phyloP scores from a whole-genome alignment of 2,113 vertebrate genomes.

The Lamprologus tigripictilis region DNA sequence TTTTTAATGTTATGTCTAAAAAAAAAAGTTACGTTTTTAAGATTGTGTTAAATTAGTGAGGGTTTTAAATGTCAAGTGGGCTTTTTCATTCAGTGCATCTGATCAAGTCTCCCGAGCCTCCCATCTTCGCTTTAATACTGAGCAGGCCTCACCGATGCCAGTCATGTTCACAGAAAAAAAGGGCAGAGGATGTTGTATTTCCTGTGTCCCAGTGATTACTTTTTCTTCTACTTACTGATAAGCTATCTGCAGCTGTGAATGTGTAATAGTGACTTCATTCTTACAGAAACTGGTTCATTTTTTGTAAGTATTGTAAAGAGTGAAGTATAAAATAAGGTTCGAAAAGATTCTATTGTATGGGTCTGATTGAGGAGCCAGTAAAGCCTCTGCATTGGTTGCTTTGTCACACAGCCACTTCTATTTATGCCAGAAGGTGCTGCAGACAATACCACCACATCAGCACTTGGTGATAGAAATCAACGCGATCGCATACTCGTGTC shows the following conservation, averaged over 20 bases:
- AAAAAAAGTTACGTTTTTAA: neutral
- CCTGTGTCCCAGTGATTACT: neutral
- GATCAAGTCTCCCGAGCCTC: constrained; percentile 33
- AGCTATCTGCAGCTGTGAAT: neutral
- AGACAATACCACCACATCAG: neutral
- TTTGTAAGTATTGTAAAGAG: neutral
- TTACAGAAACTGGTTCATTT: neutral
- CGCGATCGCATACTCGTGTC: neutral
- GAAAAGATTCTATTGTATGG: neutral
- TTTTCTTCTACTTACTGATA: neutral
- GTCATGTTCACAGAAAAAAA: constrained; percentile 18
- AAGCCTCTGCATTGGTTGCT: neutral
- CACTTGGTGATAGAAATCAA: neutral
- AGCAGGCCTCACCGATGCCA: neutral
- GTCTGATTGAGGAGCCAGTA: neutral
- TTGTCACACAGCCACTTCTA: neutral
- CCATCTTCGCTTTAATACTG: constrained; percentile 19
- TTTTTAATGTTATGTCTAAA: neutral
- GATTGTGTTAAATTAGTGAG: constrained; percentile 10
- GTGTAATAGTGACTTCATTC: neutral
- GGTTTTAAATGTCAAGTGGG: constrained; percentile 18
- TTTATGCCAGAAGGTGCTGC: neutral
- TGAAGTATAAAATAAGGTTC: neutral
- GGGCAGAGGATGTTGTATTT: neutral
- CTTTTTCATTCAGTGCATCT: constrained; percentile 26